A percentile compares a stretch with the other conserved stretches of the same genome.
phyloP scores from a whole-genome alignment of 2,797 vertebrate species.

The Tolypeutes matacus region DNA sequence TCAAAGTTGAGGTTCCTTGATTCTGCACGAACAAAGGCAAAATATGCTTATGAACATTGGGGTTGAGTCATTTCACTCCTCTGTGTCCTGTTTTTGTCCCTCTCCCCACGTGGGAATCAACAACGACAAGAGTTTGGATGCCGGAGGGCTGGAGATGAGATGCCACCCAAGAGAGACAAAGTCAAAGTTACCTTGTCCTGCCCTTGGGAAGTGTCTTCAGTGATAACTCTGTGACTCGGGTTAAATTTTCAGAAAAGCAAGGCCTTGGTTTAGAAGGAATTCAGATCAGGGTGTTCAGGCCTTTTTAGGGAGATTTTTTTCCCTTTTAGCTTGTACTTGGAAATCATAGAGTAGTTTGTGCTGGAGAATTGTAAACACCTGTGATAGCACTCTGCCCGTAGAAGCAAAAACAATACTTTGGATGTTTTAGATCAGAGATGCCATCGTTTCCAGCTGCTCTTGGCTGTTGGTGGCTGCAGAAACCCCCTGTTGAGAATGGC shows the following conservation, averaged over 20 bases:
- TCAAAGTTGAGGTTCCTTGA: not conserved
- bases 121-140: not conserved
- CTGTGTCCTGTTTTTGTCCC: not conserved
- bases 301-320: not conserved
- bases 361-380: not conserved
- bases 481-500: no score
- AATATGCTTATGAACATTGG: not conserved
- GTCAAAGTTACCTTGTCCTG: not conserved
- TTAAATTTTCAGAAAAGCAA: no score
- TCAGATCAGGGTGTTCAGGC: not conserved
- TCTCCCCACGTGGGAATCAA: not conserved
- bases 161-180: accelerated
- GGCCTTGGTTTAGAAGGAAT: not conserved
- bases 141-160: not conserved
- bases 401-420: not conserved
- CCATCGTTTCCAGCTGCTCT: not conserved
- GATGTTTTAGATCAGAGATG: not conserved
- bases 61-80: not conserved
- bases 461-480: not conserved
- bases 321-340: not conserved
- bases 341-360: not conserved
- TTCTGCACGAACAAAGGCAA: not conserved
- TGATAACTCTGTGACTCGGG: not conserved
- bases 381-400: not conserved
- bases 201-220: not conserved